phyloP scores from a whole-genome alignment of 2,888 invertebrate species.

The Sicus ferrugineus region DNA sequence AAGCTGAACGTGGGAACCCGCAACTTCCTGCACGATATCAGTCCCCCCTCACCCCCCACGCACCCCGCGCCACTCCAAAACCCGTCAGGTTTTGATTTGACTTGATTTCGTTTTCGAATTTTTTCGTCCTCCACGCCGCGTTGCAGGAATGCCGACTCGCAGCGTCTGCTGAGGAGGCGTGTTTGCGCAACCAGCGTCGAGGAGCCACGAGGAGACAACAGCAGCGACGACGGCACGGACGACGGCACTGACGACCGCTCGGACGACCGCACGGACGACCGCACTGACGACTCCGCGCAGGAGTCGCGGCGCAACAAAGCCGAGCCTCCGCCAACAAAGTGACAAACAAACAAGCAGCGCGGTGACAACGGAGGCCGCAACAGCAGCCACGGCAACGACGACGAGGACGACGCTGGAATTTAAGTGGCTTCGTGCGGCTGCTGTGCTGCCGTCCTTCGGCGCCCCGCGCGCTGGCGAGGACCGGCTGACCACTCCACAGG shows the following conservation, averaged over 20 bases:
- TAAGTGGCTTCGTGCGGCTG: constrained; percentile 5
- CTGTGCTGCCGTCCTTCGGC: not conserved
- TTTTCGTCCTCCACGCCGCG: not conserved
- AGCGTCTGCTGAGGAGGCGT: constrained; percentile 18
- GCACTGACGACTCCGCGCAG: not conserved
- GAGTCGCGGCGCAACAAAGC: constrained; percentile 5
- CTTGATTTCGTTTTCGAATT: constrained; percentile 26
- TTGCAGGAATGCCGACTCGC: not conserved
- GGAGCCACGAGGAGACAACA: not conserved
- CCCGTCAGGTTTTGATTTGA: constrained; percentile 37
- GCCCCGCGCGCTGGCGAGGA: constrained; percentile 7
- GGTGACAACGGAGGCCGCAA: not conserved
- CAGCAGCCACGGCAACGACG: not conserved
- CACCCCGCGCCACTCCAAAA: constrained; percentile 22
- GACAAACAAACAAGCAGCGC: not conserved
- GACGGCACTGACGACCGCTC: not conserved
- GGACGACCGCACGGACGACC: not conserved
- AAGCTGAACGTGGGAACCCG: constrained; percentile 39
- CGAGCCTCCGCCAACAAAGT: not conserved
- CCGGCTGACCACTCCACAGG: constrained; percentile 27
- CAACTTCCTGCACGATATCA: constrained; percentile 37
- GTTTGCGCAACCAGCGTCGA: not conserved
- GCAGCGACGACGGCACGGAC: not conserved
- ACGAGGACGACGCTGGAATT: constrained; percentile 7
- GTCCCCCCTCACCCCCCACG: constrained; percentile 9